Conservation (phyloP, 2,888 invertebrate genomes). For the Bellardia pandia region DNA sequence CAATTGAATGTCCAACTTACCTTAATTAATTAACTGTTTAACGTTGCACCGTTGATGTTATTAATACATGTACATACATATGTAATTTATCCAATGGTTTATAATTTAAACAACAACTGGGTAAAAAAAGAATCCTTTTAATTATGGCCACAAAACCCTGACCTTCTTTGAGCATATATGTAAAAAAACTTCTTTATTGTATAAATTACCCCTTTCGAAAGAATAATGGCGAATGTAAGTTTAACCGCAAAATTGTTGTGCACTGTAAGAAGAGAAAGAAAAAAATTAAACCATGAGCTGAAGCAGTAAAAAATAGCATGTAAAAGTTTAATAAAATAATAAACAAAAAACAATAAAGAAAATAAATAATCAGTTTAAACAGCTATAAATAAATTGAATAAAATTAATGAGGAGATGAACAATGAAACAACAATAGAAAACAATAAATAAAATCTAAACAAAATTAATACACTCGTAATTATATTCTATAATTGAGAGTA, state of each 20-base stretch:
- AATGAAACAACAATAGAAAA: constrained; percentile 31
- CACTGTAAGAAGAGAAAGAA: constrained; percentile 44
- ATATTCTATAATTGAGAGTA: not conserved
- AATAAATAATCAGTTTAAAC: not conserved
- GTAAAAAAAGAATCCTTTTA: constrained; percentile 32
- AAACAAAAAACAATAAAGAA: not conserved
- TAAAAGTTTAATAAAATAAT: constrained; percentile 15
- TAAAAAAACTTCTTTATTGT: not conserved
- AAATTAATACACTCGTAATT: not conserved
- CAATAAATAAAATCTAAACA: not conserved
- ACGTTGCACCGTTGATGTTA: not conserved
- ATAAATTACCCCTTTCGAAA: constrained; percentile 30
- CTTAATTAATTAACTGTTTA: constrained; percentile 53
- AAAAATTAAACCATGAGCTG: constrained; percentile 21
- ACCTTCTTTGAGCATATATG: constrained; percentile 33
- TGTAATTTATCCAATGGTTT: not conserved
- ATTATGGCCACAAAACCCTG: constrained; percentile 53
- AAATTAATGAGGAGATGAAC: not conserved
- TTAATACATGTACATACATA: not conserved
- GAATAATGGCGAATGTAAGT: constrained; percentile 43
- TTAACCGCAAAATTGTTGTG: constrained; percentile 50
- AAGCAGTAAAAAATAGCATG: not conserved
- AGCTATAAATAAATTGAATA: not conserved
- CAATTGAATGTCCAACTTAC: constrained; percentile 48
- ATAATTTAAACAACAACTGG: constrained; percentile 22